Percentiles rank a stretch among this genome's conserved stretches.
These are phyloP conservation scores for Diarsia brunnea DNA, from an alignment of 2,888 invertebrate genomes.

Conservation along the genomic window DNA sequence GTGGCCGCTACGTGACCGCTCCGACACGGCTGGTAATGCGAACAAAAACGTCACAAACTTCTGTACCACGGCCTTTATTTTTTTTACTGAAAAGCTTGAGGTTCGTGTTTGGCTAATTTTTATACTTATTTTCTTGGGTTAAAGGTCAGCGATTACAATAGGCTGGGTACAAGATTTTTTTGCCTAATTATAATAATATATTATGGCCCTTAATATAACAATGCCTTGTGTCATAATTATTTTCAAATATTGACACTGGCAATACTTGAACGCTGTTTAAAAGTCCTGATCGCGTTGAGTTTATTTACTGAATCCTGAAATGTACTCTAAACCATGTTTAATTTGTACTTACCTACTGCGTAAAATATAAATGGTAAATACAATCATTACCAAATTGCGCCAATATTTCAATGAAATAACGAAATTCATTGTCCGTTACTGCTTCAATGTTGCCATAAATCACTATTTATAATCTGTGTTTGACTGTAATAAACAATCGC, in stretches of 20 bases:
- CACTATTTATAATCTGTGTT: conserved; percentile 52
- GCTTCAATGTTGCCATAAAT: conserved; percentile 58
- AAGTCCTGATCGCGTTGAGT: neutral
- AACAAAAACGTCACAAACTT: conserved; percentile 49
- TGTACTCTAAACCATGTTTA: neutral
- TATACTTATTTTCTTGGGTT: conserved; percentile 13
- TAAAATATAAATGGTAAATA: neutral
- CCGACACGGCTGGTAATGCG: conserved; percentile 40
- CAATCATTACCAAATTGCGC: conserved; percentile 22
- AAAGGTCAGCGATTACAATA: conserved; percentile 10
- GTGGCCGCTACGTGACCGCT: conserved; percentile 55
- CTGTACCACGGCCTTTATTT: conserved; percentile 30
- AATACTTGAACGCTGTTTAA: neutral
- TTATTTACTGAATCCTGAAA: neutral
- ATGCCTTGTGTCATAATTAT: too few relatives aligned
- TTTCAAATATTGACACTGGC: neutral
- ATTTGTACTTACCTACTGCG: neutral
- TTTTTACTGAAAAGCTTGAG: conserved; percentile 21
- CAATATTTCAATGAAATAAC: conserved; percentile 46
- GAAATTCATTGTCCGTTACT: conserved; percentile 50
- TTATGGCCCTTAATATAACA: neutral
- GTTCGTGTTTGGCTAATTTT: conserved; percentile 32
- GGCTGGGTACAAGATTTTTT: neutral
- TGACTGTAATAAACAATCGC: conserved; percentile 22
- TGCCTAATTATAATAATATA: neutral